These are phyloP conservation scores for Drosophila melanosoma DNA, from an alignment of 2,888 invertebrate genomes.

Conservation along the genomic window DNA sequence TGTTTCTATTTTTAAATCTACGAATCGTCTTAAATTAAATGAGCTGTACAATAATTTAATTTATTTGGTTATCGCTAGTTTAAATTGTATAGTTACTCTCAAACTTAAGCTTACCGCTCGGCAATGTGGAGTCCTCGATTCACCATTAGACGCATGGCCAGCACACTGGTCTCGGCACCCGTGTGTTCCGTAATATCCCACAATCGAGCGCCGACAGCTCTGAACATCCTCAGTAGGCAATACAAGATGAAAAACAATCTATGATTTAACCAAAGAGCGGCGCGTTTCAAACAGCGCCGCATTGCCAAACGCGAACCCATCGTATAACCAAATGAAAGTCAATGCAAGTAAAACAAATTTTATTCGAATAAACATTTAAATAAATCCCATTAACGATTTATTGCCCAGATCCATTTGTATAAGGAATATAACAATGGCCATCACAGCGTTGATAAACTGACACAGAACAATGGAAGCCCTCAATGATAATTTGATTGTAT, in stretches of 20 bases:
- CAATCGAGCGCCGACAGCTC: slow-evolving; percentile 17
- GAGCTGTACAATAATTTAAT: not conserved
- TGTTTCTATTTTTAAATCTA: not conserved
- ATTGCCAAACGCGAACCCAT: slow-evolving; percentile 12
- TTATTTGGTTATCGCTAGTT: not conserved
- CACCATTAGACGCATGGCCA: slow-evolving; percentile 74
- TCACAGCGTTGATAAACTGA: slow-evolving; percentile 75
- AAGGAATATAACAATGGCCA: slow-evolving; percentile 80
- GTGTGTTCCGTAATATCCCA: slow-evolving; percentile 58
- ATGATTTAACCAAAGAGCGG: not conserved
- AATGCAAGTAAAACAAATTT: not conserved
- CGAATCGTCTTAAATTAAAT: not conserved
- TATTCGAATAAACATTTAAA: slow-evolving; percentile 28
- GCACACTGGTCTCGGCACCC: slow-evolving; percentile 75
- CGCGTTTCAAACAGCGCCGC: slow-evolving; percentile 5
- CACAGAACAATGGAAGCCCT: slow-evolving; percentile 23
- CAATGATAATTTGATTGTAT: slow-evolving; percentile 5
- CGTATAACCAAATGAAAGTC: slow-evolving; percentile 21
- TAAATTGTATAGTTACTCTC: not conserved
- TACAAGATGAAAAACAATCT: not conserved
- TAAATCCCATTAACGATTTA: slow-evolving; percentile 57
- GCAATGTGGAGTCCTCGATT: slow-evolving; percentile 67
- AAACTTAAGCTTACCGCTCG: slow-evolving; percentile 67
- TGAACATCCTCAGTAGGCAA: not conserved
- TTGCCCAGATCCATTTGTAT: slow-evolving; percentile 81